Conservation (phyloP, 2,888 invertebrate species). For the Drosophila falleni region DNA sequence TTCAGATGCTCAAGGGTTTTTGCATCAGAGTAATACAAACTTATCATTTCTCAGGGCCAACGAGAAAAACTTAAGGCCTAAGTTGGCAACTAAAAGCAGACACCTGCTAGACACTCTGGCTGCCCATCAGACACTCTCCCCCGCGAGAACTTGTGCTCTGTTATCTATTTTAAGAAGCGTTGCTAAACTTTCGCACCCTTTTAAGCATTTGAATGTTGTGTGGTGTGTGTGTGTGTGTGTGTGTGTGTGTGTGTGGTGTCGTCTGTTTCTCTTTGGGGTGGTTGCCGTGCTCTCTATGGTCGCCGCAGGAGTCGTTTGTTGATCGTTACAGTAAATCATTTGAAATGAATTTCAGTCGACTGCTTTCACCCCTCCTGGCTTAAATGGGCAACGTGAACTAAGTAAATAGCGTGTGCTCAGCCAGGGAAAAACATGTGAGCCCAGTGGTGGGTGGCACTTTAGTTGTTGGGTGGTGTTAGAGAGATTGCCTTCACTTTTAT, state of each 20-base stretch:
- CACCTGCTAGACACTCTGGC: constrained; percentile 65
- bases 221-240: background rate
- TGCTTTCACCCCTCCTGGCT: constrained; percentile 55
- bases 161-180: constrained; percentile 55
- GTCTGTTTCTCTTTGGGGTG: constrained; percentile 57
- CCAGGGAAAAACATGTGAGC: constrained; percentile 61
- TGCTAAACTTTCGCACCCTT: constrained; percentile 77
- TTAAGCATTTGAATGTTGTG: constrained; percentile 40
- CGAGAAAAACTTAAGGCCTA: constrained; percentile 18
- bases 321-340: constrained; percentile 84
- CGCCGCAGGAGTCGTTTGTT: constrained; percentile 74
- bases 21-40: constrained; percentile 9
- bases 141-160: constrained; percentile 20
- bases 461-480: constrained; percentile 28
- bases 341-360: constrained; percentile 77
- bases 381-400: constrained; percentile 29
- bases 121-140: constrained; percentile 59
- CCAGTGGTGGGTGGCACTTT: constrained; percentile 38
- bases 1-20: constrained; percentile 23
- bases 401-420: constrained; percentile 70
- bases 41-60: constrained; percentile 30
- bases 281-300: constrained; percentile 42
- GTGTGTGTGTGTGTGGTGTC: constrained; percentile 7
- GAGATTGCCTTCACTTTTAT: constrained; percentile 55
- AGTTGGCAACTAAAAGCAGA: constrained; percentile 38